Conservation (phyloP, 2,113 vertebrate genomes). For the Pseudorectes ferrugineus region DNA sequence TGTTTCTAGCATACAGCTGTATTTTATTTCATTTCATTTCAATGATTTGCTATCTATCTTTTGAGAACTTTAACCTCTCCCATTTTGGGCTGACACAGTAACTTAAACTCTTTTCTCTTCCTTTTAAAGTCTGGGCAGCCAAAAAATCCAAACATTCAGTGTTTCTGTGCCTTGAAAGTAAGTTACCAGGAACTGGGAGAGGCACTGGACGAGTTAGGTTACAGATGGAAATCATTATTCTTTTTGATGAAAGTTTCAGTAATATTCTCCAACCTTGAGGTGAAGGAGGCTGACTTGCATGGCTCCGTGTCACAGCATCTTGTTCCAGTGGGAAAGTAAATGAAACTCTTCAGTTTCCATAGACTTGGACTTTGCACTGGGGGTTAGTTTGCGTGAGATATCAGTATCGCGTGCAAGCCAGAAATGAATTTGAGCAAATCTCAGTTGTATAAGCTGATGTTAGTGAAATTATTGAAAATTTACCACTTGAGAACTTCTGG, state of each 20-base stretch:
- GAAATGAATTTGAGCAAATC: constrained; percentile 43
- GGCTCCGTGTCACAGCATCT: constrained; percentile 1
- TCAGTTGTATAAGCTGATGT: constrained; percentile 32
- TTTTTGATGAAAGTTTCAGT: constrained; percentile 55
- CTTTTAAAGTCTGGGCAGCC: constrained; percentile 9
- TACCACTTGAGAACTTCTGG: constrained; percentile 50
- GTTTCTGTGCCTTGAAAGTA: constrained; percentile 25
- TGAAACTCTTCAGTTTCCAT: constrained; percentile 44
- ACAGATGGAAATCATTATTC: constrained; percentile 57
- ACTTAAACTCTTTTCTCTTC: neutral
- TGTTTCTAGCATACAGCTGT: neutral
- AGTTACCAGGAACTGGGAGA: constrained; percentile 56
- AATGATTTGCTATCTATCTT: neutral
- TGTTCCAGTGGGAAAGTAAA: constrained; percentile 20
- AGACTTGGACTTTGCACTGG: neutral
- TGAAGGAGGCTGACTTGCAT: constrained; percentile 25
- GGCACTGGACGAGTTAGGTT: neutral
- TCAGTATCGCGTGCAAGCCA: neutral
- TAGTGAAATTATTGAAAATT: constrained; percentile 57
- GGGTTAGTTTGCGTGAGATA: constrained; percentile 22
- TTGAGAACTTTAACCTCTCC: neutral
- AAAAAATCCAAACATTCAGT: constrained; percentile 44
- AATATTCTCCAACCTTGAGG: constrained; percentile 48
- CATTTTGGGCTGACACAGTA: neutral
- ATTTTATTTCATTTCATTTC: neutral